A percentile compares a stretch with the other conserved stretches of the same genome.
Conservation (phyloP, 1,140 invertebrate genomes). For the Branchinecta lindahli region DNA sequence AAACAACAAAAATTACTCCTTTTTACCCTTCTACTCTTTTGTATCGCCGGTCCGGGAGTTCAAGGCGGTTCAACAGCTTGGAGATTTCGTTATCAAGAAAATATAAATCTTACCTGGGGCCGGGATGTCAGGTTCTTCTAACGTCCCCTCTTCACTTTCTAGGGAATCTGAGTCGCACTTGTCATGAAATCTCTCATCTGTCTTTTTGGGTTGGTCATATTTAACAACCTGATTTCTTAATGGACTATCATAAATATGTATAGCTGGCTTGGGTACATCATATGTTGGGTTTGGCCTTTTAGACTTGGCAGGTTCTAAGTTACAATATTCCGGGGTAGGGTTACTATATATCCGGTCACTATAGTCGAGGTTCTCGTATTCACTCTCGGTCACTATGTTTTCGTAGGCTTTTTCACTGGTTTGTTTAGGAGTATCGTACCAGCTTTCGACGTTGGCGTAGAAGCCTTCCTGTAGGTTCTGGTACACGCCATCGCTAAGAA, state of each 20-base stretch:
- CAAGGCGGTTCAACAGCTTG: too few relatives aligned
- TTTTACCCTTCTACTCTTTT: too few relatives aligned
- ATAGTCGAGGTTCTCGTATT: not conserved
- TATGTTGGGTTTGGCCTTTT: not conserved
- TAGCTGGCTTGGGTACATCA: not conserved
- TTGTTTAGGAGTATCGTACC: not conserved
- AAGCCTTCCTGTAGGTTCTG: not conserved
- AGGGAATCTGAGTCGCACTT: not conserved
- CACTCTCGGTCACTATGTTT: not conserved
- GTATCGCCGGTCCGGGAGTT: too few relatives aligned
- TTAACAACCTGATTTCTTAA: not conserved
- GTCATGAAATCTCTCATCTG: not conserved
- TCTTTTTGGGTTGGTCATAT: not conserved
- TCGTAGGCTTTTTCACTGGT: not conserved
- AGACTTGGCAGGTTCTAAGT: not conserved
- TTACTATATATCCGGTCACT: not conserved
- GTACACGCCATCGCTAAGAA: not conserved
- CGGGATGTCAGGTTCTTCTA: not conserved
- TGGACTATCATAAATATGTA: constrained; percentile 6
- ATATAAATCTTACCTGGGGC: not conserved
- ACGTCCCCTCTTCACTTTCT: not conserved
- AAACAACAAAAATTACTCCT: too few relatives aligned
- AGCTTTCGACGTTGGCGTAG: not conserved
- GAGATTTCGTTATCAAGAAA: too few relatives aligned
- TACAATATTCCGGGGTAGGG: not conserved